A percentile compares a stretch with the other conserved stretches of the same genome.
Evolutionary conservation across 2,797 vertebrate species (phyloP).

Genomic region (Sphaeramia orbicularis): DNA sequence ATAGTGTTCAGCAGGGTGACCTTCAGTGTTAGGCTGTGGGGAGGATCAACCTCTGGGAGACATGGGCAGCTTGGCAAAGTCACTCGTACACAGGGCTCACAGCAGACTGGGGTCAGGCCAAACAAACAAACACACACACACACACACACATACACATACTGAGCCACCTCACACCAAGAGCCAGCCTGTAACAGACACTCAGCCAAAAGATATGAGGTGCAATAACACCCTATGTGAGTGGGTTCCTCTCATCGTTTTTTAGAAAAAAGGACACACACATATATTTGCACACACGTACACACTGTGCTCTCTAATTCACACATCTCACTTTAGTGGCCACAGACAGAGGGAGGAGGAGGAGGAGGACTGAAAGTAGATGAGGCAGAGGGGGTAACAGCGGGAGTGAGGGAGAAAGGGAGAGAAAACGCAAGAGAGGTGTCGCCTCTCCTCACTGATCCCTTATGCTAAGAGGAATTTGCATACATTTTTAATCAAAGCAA

Average conservation of each 20-base stretch:
- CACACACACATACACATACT: slow-evolving; percentile 28
- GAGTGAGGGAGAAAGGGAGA: slow-evolving; percentile 41
- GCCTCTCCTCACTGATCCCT: slow-evolving; percentile 83
- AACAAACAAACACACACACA: slow-evolving; percentile 38
- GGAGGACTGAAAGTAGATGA: slow-evolving; percentile 35
- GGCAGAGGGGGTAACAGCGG: slow-evolving; percentile 44
- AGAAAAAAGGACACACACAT: slow-evolving; percentile 50
- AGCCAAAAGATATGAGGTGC: slow-evolving; percentile 63
- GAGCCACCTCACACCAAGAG: slow-evolving; percentile 37
- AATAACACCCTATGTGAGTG: slow-evolving; percentile 69
- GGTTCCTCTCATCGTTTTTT: slow-evolving; percentile 51
- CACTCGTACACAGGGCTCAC: slow-evolving; percentile 61
- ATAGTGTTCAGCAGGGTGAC: slow-evolving; percentile 63
- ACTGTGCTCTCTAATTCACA: slow-evolving; percentile 58
- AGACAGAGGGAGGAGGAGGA: slow-evolving; percentile 57
- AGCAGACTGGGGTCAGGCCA: slow-evolving; percentile 57
- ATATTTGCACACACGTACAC: slow-evolving; percentile 48
- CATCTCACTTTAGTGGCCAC: slow-evolving; percentile 63
- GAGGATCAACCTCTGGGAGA: slow-evolving; percentile 67
- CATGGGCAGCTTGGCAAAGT: slow-evolving; percentile 71
- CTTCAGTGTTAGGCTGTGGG: slow-evolving; percentile 69
- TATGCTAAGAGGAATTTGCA: slow-evolving; percentile 88
- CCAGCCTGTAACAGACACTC: slow-evolving; percentile 49
- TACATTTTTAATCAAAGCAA: slow-evolving; percentile 91
- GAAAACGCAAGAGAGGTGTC: slow-evolving; percentile 72